Evolutionary conservation across 2,888 invertebrate genomes (phyloP).

Genomic region (Ethmia dodecea): DNA sequence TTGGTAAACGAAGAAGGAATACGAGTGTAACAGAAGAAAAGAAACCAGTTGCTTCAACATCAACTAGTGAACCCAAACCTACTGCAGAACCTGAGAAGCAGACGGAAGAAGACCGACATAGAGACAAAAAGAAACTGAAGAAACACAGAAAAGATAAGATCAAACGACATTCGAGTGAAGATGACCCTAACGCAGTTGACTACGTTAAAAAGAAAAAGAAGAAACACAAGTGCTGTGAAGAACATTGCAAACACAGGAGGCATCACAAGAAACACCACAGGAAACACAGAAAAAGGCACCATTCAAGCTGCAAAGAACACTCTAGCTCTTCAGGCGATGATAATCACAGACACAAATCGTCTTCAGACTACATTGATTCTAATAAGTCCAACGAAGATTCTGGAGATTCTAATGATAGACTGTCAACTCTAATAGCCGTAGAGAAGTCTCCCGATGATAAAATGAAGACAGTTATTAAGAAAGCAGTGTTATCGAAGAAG

Average conservation of each 20-base stretch:
- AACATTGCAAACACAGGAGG: constrained; percentile 82
- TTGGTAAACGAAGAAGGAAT: constrained; percentile 86
- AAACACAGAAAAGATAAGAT: constrained; percentile 83
- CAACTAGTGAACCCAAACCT: constrained; percentile 21
- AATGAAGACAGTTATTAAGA: constrained; percentile 66
- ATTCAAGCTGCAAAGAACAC: constrained; percentile 68
- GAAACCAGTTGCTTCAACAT: constrained; percentile 32
- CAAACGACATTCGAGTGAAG: constrained; percentile 61
- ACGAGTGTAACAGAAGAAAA: constrained; percentile 81
- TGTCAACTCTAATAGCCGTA: constrained; percentile 55
- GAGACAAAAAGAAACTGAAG: constrained; percentile 82
- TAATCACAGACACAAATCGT: constrained; percentile 54
- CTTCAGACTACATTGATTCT: constrained; percentile 59
- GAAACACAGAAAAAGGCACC: constrained; percentile 87
- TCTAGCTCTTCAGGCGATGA: constrained; percentile 74
- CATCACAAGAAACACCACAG: constrained; percentile 88
- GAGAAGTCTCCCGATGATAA: constrained; percentile 60
- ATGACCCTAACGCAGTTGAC: constrained; percentile 51
- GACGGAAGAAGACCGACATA: constrained; percentile 62
- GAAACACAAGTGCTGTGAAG: constrained; percentile 83
- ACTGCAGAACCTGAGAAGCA: constrained; percentile 23
- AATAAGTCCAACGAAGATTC: constrained; percentile 70
- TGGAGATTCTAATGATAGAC: constrained; percentile 51
- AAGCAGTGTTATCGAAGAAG: constrained; percentile 56
- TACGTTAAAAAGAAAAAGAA: constrained; percentile 82